These are phyloP conservation scores for Archips xylosteana DNA, from an alignment of 2,888 invertebrate species.

Conservation along the genomic window DNA sequence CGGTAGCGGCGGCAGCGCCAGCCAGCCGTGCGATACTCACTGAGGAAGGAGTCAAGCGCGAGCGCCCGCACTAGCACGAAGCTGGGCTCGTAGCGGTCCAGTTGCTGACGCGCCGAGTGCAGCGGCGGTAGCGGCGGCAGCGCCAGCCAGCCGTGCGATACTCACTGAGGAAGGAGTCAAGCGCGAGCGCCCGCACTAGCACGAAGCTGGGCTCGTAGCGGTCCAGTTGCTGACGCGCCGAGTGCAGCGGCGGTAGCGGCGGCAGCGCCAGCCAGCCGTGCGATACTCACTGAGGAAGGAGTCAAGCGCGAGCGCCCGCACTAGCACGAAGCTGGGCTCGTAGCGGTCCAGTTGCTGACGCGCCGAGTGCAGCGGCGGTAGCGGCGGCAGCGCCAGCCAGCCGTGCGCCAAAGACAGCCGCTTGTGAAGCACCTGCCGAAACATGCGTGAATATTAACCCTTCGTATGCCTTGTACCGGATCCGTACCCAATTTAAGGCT, in stretches of 20 bases:
- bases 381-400: constrained; percentile 70
- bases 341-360: constrained; percentile 77
- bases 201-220: constrained; percentile 75
- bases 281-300: constrained; percentile 69
- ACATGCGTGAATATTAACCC: no score
- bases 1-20: constrained; percentile 74
- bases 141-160: constrained; percentile 67
- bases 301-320: constrained; percentile 67
- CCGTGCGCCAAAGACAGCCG: constrained; percentile 62
- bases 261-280: constrained; percentile 71
- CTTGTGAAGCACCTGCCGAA: constrained; percentile 66
- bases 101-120: constrained; percentile 76
- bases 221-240: constrained; percentile 77
- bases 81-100: constrained; percentile 73
- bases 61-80: constrained; percentile 71
- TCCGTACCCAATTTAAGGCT: no score
- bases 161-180: constrained; percentile 71
- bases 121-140: constrained; percentile 74
- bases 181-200: constrained; percentile 64
- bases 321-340: constrained; percentile 71
- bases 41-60: constrained; percentile 70
- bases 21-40: constrained; percentile 65
- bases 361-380: constrained; percentile 77
- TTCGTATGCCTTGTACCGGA: no score
- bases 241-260: constrained; percentile 75